Conservation (phyloP, 2,888 invertebrate genomes). For the Tethea ocularis region DNA sequence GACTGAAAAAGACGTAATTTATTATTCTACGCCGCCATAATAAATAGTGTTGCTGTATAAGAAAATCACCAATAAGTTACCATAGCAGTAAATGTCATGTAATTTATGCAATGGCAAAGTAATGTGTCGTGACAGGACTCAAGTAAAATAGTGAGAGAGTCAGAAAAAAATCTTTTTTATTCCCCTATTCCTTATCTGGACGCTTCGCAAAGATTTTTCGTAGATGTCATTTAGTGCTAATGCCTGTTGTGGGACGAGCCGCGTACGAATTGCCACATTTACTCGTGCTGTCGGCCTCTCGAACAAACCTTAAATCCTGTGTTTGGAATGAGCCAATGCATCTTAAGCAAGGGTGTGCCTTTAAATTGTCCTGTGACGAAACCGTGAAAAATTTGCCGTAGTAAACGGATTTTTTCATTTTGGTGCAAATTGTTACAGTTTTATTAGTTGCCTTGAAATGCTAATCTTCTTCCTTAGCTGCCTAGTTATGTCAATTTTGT, state of each 20-base stretch:
- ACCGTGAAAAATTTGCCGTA: conserved; percentile 50
- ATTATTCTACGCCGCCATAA: too few species aligned
- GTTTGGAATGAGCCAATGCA: conserved; percentile 80
- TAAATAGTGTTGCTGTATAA: too few species aligned
- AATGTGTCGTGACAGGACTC: conserved; percentile 41
- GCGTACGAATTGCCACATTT: conserved; percentile 81
- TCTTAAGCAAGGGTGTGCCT: conserved; percentile 74
- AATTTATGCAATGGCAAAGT: conserved; percentile 13
- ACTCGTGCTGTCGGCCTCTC: conserved; percentile 60
- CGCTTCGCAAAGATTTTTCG: conserved; percentile 70
- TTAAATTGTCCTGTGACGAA: conserved; percentile 67
- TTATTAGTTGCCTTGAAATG: conserved; percentile 6
- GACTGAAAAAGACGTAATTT: too few species aligned
- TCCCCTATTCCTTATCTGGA: conserved; percentile 68
- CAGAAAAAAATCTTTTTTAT: conserved; percentile 64
- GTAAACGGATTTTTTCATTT: conserved; percentile 39
- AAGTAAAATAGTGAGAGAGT: conserved; percentile 49
- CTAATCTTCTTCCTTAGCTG: neutral
- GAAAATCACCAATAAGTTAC: too few species aligned
- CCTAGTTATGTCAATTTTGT: neutral
- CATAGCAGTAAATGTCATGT: neutral
- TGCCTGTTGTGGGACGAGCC: conserved; percentile 72
- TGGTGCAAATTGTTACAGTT: conserved; percentile 39
- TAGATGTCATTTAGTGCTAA: conserved; percentile 82
- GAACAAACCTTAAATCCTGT: conserved; percentile 72